Evolutionary conservation across 2,113 vertebrate genomes (phyloP).

Genomic region (Corythornis madagascariensis): DNA sequence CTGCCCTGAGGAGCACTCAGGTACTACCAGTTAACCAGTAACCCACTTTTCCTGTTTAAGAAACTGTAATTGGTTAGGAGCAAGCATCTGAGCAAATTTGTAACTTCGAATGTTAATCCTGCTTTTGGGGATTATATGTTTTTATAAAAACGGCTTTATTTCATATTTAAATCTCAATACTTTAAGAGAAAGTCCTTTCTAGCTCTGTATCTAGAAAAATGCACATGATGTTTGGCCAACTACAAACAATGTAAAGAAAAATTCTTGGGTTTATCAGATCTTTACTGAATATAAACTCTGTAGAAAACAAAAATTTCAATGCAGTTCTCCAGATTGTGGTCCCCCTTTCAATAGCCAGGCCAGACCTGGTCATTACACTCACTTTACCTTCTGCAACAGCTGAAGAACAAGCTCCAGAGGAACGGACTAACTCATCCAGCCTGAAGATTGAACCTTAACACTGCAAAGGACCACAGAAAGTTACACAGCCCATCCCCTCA

Average conservation of each 20-base stretch:
- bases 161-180: neutral
- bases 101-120: neutral
- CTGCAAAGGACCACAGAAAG: neutral
- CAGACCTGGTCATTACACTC: neutral
- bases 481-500: accelerated
- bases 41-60: neutral
- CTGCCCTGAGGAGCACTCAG: accelerated
- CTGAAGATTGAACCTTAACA: neutral
- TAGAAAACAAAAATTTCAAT: neutral
- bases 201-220: neutral
- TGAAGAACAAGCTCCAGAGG: neutral
- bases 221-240: neutral
- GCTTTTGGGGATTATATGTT: neutral
- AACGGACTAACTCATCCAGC: neutral
- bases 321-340: neutral
- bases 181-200: neutral
- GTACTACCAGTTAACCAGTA: conserved; percentile 17
- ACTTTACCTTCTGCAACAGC: neutral
- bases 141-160: neutral
- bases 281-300: neutral
- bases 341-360: neutral
- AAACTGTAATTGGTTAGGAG: neutral
- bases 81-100: neutral
- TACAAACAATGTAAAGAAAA: neutral
- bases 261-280: neutral